Evolutionary conservation across 1,140 invertebrate species (phyloP), one percentile per base, ranked within the genome.

Genomic region (Tetraneura akinire): DNA sequence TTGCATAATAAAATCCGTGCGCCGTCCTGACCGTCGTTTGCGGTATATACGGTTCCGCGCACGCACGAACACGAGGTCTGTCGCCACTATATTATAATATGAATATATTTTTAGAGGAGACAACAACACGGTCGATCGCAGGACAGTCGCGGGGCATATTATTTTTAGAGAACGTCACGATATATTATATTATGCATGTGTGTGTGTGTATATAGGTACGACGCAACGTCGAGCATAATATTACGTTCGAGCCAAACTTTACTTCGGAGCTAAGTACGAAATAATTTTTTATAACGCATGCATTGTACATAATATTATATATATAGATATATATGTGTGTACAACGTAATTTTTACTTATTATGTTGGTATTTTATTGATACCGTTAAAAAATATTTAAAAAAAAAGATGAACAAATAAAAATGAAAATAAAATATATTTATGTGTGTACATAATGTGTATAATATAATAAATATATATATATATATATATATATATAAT

Each of bases 211-310:
- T 37, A 4, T 4, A 64, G 29, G 9, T 9, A 64, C 60, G 60
- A 9, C 64, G 64, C 21, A 45, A 37, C 32, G 23, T 21, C 64
- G 32, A 37, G 3, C 32, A 37, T n/a, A n/a, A n/a, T n/a, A n/a
- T n/a, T n/a, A 21, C 45, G 49, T 13, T 70, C 21, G 66, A 70
- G 66, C 66, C 66, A 70, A 70, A 70, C 45, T 70, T 70, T 70
- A 70, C 26, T 70, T 70, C 45, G 66, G 14, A 70, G 66, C 66
- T 42, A 49, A 70, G 66, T 70, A 70, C 42, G 66, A 47, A 70
- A 70, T 23, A 26, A 70, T 70, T 70, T n/a, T n/a, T n/a, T n/a
- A n/a, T n/a, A n/a, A n/a, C n/a, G n/a, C n/a, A n/a, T n/a, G n/a
- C n/a, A n/a, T n/a, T 70, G 21, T 66, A 42, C 1, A 32, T 10